These are phyloP conservation scores for Cabera pusaria DNA, from an alignment of 2,888 invertebrate species.

Conservation along the genomic window DNA sequence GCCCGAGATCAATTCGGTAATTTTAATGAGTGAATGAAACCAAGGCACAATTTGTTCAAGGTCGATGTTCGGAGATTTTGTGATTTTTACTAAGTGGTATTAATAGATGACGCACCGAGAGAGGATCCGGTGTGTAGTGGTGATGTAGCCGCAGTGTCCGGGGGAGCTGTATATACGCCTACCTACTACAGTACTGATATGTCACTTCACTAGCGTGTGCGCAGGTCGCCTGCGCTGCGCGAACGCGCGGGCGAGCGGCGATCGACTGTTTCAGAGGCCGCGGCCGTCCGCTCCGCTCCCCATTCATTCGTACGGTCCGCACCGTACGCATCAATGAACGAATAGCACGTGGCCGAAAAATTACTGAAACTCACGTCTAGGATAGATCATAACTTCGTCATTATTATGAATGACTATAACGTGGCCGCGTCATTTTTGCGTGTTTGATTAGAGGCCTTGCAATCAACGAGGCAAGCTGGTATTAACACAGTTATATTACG, in stretches of 20 bases:
- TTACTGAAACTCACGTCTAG: conserved; percentile 54
- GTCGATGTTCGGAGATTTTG: conserved; percentile 46
- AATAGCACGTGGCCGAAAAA: conserved; percentile 67
- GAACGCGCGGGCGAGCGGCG: conserved; percentile 68
- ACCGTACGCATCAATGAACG: conserved; percentile 77
- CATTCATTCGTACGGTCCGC: conserved; percentile 75
- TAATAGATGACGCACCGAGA: conserved; percentile 68
- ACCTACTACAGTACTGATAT: conserved; percentile 20
- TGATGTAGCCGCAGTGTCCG: conserved; percentile 28
- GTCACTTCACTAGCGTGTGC: conserved; percentile 42
- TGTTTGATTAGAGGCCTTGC: conserved; percentile 10
- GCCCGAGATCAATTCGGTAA: conserved; percentile 44
- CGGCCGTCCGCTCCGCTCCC: conserved; percentile 42
- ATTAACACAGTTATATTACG: too few species aligned
- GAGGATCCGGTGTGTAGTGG: conserved; percentile 52
- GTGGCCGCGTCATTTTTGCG: conserved; percentile 13
- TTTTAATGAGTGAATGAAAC: conserved; percentile 62
- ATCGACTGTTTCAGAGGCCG: conserved; percentile 61
- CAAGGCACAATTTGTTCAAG: conserved; percentile 55
- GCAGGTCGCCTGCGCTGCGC: conserved; percentile 58
- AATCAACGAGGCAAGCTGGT: conserved; percentile 6
- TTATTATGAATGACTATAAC: conserved; percentile 16
- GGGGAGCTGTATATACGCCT: conserved; percentile 17
- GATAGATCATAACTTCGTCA: conserved; percentile 15
- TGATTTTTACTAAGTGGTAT: conserved; percentile 44